Evolutionary conservation across 2,888 invertebrate species (phyloP), one percentile per base, ranked within the genome.

Genomic region (Cenopis cana): DNA sequence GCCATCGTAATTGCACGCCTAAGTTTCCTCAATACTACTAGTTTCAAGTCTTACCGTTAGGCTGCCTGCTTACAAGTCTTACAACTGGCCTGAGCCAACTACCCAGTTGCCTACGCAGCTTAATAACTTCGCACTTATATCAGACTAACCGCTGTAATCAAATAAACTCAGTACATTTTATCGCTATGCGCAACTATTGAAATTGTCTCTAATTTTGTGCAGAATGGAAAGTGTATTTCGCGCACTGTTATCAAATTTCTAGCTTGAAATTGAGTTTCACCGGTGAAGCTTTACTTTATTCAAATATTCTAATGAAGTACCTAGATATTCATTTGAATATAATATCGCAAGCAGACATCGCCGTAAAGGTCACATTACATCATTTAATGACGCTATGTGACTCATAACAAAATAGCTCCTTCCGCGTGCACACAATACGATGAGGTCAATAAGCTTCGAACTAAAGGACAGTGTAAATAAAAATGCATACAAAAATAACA

Each of bases 1-100:
- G 82, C 77, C 77, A 77, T 73, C 77, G 79, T 83, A 85, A 86
- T 85, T 83, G 76, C 81, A 79, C 77, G 75, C 77, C 74, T 75
- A 68, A 76, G 79, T 82, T 84, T 74, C 75, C 81, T 79, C 78
- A 78, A 75, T 75, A 77, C 73, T 68, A 76, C 73, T 73, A 75
- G 77, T 77, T 80, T 79, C 77, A 72, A 71, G 77, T 75, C 70
- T 73, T 78, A 83, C 89, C 86, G 89, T 88, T 89, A 87, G 73
- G 3, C 38, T 46, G 41, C 24, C 68, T 77, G 79, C 82, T 82
- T 81, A 84, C 77, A 83, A 76, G n/a, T n/a, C n/a, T n/a, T n/a
- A n/a, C n/a, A n/a, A n/a, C n/a, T 74, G 73, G 74, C 76, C 77
- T 83, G 77, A 76, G 78, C 79, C 77, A 77, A 73, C 73, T 78